Evolutionary conservation across 2,113 vertebrate species (phyloP).

Genomic region (Brachirus orientalis): DNA sequence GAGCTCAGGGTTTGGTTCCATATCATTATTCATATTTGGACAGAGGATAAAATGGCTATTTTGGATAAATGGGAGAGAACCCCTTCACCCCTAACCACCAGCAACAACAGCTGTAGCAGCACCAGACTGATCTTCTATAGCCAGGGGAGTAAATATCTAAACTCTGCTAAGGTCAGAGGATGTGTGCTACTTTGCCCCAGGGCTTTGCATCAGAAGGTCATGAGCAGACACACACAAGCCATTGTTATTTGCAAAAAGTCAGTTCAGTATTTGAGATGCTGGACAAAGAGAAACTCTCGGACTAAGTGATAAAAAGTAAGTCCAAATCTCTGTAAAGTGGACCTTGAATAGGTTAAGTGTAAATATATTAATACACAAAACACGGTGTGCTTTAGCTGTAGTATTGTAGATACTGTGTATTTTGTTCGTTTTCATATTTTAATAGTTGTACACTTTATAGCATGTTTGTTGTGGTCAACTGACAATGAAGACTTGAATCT

Average conservation of each 20-base stretch:
- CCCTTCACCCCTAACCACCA: not conserved
- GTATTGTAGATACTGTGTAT: too few species aligned
- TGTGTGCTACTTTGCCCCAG: constrained; percentile 42
- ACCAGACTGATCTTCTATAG: constrained; percentile 24
- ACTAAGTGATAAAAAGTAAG: not conserved
- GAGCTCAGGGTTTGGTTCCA: constrained; percentile 31
- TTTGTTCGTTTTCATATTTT: too few species aligned
- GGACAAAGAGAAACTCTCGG: not conserved
- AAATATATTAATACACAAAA: too few species aligned
- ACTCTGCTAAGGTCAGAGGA: constrained; percentile 62
- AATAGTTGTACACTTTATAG: too few species aligned
- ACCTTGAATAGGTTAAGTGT: too few species aligned
- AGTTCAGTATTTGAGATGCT: not conserved
- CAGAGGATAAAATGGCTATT: constrained; percentile 28
- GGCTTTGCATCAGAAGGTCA: constrained; percentile 66
- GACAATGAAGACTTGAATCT: too few species aligned
- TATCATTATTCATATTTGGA: constrained; percentile 45
- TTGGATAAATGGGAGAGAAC: constrained; percentile 29
- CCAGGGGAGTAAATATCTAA: constrained; percentile 32
- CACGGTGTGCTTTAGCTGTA: too few species aligned
- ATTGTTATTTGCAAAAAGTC: not conserved
- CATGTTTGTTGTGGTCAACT: too few species aligned
- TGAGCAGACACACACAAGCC: constrained; percentile 12
- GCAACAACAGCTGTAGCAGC: constrained; percentile 1
- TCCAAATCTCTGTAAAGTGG: too few species aligned